Base-by-base conservation (phyloP, 2,888 invertebrate genomes). In the Pseudococcus longispinus region DNA sequence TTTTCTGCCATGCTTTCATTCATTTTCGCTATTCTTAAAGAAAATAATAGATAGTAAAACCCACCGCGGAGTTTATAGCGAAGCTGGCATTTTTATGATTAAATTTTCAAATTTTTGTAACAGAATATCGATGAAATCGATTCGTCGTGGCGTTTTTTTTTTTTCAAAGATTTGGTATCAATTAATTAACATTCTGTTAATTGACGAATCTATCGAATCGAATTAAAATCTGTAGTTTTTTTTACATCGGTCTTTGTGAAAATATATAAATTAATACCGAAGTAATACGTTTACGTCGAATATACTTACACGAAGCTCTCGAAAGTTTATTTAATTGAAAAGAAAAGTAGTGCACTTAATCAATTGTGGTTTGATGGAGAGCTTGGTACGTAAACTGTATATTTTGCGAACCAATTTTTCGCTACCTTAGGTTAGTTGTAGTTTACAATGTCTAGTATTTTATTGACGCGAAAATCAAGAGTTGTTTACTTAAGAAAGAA, bases 391-490 rank as follows among this genome's bases (percentile, higher is more conserved):
- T 26, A 29, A 15, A 65, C 8, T 20, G 29, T 23, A 15, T 60
- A 84, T 37, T 84, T 84, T 84, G 26, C 55, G 84, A 84, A 55
- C 51, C 77, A 80, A 80, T 80, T 42, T 80, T 42, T 80, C 84
- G 32, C 60, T 32, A 32, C 32, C 18, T 37, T 37, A 37, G 37
- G 37, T 37, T 37, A 37, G 37, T 37, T 37, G 37, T 74, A 86
- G 80, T 86, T 86, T 46, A 80, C 44, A 44, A 84, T 84, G 86
- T 86, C 77, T 77, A 51, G 77, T 51, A 70, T 86, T 85, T 86
- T 86, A 86, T 86, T 86, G 77, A 77, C 86, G 86, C 86, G 46
- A 86, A 86, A 86, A 86, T 86, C 86, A 86, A 86, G 86, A 86
- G 26, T 86, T 86, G 86, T 86, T 86, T 86, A 86, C 77, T 86